Evolutionary conservation across 2,113 vertebrate species (phyloP).

Genomic region (Boulengeromyrus knoepffleri): DNA sequence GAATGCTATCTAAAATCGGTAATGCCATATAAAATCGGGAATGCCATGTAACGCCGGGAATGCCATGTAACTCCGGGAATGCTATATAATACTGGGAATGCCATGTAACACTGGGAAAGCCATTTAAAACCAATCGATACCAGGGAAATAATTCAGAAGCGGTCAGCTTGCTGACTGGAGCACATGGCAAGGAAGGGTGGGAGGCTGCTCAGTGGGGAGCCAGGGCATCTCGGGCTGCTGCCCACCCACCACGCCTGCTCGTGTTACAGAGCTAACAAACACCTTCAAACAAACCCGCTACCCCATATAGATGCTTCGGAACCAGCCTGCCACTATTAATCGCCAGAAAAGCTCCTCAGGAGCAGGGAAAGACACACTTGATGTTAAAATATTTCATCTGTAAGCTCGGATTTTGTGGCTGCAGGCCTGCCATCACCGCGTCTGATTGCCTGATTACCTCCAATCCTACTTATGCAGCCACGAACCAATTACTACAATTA

Average conservation of each 20-base stretch:
- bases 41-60: too few relatives aligned
- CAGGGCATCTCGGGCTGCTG: conserved; percentile 33
- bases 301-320: conserved; percentile 39
- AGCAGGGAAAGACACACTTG: conserved; percentile 32
- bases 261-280: conserved; percentile 31
- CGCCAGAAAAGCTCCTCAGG: conserved; percentile 45
- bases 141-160: neutral
- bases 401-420: neutral
- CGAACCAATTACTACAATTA: conserved; percentile 53
- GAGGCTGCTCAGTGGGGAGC: conserved; percentile 31
- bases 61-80: too few relatives aligned
- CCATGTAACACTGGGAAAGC: neutral
- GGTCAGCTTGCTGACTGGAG: neutral
- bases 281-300: conserved; percentile 39
- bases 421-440: conserved; percentile 23
- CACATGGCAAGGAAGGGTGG: neutral
- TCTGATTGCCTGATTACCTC: conserved; percentile 38
- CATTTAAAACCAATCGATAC: neutral
- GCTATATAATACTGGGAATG: too few relatives aligned
- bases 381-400: conserved; percentile 21
- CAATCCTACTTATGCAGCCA: conserved; percentile 32
- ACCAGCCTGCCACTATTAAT: conserved; percentile 39
- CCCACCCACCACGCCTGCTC: neutral
- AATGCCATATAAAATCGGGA: too few relatives aligned
- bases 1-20: too few relatives aligned